Percentiles rank a stretch among this genome's conserved stretches.
Evolutionary conservation across 2,888 invertebrate genomes (phyloP).

Genomic region (Synanthedon tipuliformis): DNA sequence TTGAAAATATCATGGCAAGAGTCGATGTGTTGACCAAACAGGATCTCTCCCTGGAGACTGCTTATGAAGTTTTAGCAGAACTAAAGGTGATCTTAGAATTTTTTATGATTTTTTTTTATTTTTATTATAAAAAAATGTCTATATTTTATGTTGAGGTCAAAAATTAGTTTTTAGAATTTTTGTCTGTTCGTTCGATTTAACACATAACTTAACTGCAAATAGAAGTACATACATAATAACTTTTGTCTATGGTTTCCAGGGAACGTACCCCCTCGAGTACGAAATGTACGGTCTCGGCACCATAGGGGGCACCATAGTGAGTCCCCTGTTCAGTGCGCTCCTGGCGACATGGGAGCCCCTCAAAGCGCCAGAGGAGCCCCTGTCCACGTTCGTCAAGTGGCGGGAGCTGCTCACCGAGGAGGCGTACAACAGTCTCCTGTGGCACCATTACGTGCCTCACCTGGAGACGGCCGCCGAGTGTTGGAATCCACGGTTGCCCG

Average conservation of each 20-base stretch:
- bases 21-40: constrained; percentile 71
- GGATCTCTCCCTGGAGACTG: constrained; percentile 39
- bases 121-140: no score
- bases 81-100: constrained; percentile 32
- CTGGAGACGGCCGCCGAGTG: constrained; percentile 79
- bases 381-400: constrained; percentile 78
- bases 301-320: constrained; percentile 85
- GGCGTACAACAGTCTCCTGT: constrained; percentile 86
- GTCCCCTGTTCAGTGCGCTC: constrained; percentile 82
- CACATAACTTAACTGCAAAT: no score
- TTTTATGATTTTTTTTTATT: no score
- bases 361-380: constrained; percentile 72
- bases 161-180: no score
- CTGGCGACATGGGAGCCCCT: constrained; percentile 86
- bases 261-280: constrained; percentile 72
- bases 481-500: constrained; percentile 88
- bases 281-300: constrained; percentile 85
- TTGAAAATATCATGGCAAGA: constrained; percentile 76
- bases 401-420: constrained; percentile 73
- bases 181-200: no score
- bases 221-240: no score
- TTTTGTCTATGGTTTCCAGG: constrained; percentile 19
- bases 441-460: constrained; percentile 92
- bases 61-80: constrained; percentile 52
- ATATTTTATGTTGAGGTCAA: no score